Conservation (phyloP, 1,140 invertebrate species). For the Drosophila lini region DNA sequence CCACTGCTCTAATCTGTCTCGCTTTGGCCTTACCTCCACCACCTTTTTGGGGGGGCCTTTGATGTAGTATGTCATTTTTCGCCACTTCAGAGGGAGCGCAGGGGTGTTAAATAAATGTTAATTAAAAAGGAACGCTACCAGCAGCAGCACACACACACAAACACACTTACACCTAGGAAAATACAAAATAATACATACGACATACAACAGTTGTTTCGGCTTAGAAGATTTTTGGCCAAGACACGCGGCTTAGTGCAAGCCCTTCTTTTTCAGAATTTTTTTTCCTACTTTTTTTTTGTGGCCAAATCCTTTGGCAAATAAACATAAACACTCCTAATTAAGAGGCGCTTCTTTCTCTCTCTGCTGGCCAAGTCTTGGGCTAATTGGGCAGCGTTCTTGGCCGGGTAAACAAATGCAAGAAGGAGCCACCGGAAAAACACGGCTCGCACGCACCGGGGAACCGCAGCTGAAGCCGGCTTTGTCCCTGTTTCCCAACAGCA, state of each 20-base stretch:
- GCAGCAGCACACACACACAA: too few species aligned
- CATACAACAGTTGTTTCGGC: slow-evolving; percentile 19
- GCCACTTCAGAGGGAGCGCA: background rate
- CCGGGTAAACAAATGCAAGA: slow-evolving; percentile 59
- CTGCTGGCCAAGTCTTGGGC: slow-evolving; percentile 37
- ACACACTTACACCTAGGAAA: background rate
- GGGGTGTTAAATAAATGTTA: slow-evolving; percentile 79
- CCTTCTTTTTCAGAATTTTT: background rate
- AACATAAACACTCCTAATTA: slow-evolving; percentile 78
- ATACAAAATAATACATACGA: slow-evolving; percentile 2
- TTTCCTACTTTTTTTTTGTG: slow-evolving; percentile 10
- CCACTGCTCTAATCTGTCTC: slow-evolving; percentile 57
- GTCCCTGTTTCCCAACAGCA: background rate
- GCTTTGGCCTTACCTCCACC: background rate
- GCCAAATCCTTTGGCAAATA: slow-evolving; percentile 41
- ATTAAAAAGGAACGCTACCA: slow-evolving; percentile 61
- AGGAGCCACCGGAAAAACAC: slow-evolving; percentile 26
- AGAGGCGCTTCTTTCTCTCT: slow-evolving; percentile 27
- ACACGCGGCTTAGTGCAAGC: slow-evolving; percentile 41
- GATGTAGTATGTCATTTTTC: slow-evolving; percentile 78
- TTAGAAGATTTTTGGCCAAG: slow-evolving; percentile 62
- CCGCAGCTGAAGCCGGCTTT: slow-evolving; percentile 48
- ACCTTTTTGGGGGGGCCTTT: slow-evolving; percentile 43
- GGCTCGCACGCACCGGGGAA: slow-evolving; percentile 41
- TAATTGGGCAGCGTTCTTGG: slow-evolving; percentile 72